Base-by-base conservation (phyloP, 2,888 invertebrate genomes). In the Dryomyza anilis region DNA sequence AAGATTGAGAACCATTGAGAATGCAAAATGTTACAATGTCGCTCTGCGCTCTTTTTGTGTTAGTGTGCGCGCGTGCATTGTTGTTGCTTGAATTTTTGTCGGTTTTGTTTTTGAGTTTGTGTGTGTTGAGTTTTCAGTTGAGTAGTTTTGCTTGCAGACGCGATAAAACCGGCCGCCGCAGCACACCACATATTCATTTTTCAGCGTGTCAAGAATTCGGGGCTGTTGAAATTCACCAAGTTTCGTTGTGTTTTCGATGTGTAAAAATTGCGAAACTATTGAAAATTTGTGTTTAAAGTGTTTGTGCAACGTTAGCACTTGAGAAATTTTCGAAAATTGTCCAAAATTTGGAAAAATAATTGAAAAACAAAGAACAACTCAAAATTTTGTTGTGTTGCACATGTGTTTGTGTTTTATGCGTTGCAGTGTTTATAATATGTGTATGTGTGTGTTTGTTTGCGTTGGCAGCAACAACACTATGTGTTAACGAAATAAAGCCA, bases 91-190 rank as follows among this genome's bases (percentile, higher is more conserved):
- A 27, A 27, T 16, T 50, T 59, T 45, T 30, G 39, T 45, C 39
- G 56, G 36, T 39, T 30, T 33, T 59, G 30, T 12, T 21, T 29
- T 30, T 30, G 60, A 60, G 36, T 48, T 50, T 23, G 39, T 46
- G 46, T 48, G 29, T 16, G 43, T 58, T 21, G 59, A 23, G 25
- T 50, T 60, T 67, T 66, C 68, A 70, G 67, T 67, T 70, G 70
- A 68, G 70, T 67, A 65, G 64, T 68, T 68, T 70, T 60, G 59
- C 48, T 61, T 68, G 68, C 64, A 63, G 69, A 69, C 67, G 68
- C 70, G 68, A 67, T 68, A 68, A 58, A 64, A 67, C 16, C 61
- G 33, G 30, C 16, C 6, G 27, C 23, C 50, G 50, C 10, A 19
- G 29, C 30, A 46, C 33, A 16, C n/a, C n/a, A 8, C 30, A 21